Conservation (phyloP, 2,797 vertebrate species). For the Rhynchotus rufescens region DNA sequence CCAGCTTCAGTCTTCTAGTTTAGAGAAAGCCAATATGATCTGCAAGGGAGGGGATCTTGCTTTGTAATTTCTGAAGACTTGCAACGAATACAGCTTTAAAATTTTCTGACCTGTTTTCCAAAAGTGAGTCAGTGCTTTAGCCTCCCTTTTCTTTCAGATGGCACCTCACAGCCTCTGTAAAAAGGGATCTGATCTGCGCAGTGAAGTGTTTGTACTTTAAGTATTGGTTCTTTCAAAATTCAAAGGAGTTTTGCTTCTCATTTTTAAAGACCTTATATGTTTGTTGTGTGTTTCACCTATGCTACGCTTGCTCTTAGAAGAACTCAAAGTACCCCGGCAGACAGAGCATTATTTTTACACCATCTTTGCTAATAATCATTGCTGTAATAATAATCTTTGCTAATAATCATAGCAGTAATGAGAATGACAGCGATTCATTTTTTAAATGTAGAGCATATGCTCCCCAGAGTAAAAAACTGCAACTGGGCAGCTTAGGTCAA, state of each 20-base stretch:
- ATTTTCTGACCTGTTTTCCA: not conserved
- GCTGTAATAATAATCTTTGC: not conserved
- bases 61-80: not conserved
- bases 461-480: not conserved
- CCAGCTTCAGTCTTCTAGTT: not conserved
- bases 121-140: not conserved
- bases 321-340: not conserved
- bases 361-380: not conserved
- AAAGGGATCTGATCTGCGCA: not conserved
- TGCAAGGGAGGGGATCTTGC: fast-evolving
- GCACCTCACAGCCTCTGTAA: not conserved
- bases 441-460: not conserved
- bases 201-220: not conserved
- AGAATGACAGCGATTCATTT: not conserved
- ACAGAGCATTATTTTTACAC: not conserved
- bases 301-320: not conserved
- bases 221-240: not conserved
- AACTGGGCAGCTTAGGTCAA: not conserved
- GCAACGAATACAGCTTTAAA: not conserved
- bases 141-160: not conserved
- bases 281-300: not conserved
- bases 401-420: not conserved
- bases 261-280: not conserved
- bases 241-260: not conserved
- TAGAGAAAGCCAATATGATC: not conserved